Conservation (phyloP, 1,140 invertebrate species). For the Drosophila paulistorum region DNA sequence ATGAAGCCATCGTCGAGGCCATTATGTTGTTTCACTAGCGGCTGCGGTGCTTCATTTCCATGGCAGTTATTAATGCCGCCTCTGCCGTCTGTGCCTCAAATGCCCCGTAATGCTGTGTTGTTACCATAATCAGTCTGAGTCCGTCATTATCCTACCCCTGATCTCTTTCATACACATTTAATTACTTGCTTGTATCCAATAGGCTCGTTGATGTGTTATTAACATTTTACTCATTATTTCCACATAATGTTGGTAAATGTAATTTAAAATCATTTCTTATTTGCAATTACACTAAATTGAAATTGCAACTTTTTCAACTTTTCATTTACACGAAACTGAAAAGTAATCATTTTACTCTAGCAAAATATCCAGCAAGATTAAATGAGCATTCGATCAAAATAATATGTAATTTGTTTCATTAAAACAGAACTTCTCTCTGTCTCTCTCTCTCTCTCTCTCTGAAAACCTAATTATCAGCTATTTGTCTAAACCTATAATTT, state of each 20-base stretch:
- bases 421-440: too few relatives aligned
- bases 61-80: conserved; percentile 48
- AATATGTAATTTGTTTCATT: too few relatives aligned
- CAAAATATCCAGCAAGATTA: too few relatives aligned
- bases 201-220: background rate
- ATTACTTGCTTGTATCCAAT: background rate
- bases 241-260: background rate
- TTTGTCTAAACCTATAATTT: too few relatives aligned
- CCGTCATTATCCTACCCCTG: background rate
- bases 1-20: conserved; percentile 42
- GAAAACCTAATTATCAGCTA: too few relatives aligned
- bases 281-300: background rate
- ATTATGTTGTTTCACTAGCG: background rate
- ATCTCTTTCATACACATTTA: conserved; percentile 1
- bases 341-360: background rate
- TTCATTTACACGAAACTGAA: background rate
- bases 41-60: conserved; percentile 8
- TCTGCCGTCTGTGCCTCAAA: conserved; percentile 13
- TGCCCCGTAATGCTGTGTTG: conserved; percentile 1
- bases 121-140: conserved; percentile 8
- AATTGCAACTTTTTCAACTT: too few relatives aligned
- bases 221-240: conserved; percentile 10
- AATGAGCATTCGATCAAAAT: too few relatives aligned
- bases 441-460: too few relatives aligned
- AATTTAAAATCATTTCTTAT: background rate